Evolutionary conservation across 1,140 invertebrate species (phyloP).

Genomic region (Armadillidium nasatum): DNA sequence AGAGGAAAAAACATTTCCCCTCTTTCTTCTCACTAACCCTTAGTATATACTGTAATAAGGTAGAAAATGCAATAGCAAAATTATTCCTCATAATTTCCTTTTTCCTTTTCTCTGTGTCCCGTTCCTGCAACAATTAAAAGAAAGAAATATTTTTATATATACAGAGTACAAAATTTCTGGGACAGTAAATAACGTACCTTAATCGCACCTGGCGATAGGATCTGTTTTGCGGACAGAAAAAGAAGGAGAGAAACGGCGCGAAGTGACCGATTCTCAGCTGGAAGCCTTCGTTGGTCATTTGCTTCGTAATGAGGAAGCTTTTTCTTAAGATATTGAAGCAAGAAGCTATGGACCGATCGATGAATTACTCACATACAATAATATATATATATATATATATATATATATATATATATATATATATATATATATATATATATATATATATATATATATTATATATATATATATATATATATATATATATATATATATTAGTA

Average conservation of each 20-base stretch:
- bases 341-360: neutral
- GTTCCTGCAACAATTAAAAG: neutral
- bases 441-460: neutral
- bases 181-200: conserved; percentile 1
- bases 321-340: neutral
- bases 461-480: neutral
- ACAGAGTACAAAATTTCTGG: neutral
- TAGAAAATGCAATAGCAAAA: too few species aligned
- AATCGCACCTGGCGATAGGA: neutral
- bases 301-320: neutral
- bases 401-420: conserved; percentile 11
- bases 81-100: too few species aligned
- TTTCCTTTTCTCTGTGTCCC: too few species aligned
- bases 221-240: neutral
- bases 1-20: too few species aligned
- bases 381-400: conserved; percentile 8
- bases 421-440: conserved; percentile 5
- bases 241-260: neutral
- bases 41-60: too few species aligned
- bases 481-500: neutral
- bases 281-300: neutral
- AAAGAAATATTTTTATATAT: neutral
- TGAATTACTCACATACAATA: neutral
- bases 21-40: too few species aligned
- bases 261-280: neutral